Evolutionary conservation across 2,113 vertebrate species (phyloP), one percentile per base, ranked within the genome.

Genomic region (Heterotis niloticus): DNA sequence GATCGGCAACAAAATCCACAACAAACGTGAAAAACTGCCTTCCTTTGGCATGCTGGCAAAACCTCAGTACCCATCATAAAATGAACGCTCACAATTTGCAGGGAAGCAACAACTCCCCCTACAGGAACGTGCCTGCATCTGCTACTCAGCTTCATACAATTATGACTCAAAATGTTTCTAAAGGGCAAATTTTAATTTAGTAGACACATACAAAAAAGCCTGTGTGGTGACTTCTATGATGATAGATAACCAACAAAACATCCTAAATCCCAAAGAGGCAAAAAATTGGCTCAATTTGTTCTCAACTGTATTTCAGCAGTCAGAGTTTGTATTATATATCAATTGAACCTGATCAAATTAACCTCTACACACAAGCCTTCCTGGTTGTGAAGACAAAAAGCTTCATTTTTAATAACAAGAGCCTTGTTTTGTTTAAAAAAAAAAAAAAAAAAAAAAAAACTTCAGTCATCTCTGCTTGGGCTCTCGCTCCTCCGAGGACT

Each of bases 401-500:
- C 20, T 59, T 59, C 10, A 59, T 12, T 59, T 74, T 52, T 59
- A 74, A 56, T n/a, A 73, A 56, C n/a, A 24, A 52, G 52, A 14
- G 52, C 51, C 12, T 56, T 11, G 56, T 44, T 44, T 44, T 7
- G 57, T 74, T 44, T 4, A 44, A 57, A 57, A 74, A 74, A 74
- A 74, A 29, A 69, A 69, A 34, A 65, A 20, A n/a, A 72, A 92
- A 90, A 79, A 66, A 80, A 51, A 62, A 75, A 24, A 0, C 28
- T 9, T 75, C 59, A 75, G 59, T 34, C 92, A 84, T 93, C 90
- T 91, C 92, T 92, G 85, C 93, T 92, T 85, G 93, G 92, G 86
- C 92, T 95, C 84, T 91, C 90, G 86, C 92, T 95, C 89, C 93
- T 91, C 77, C 90, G 88, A 29, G 92, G 93, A 84, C 93, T 96